Conservation (phyloP, 2,797 vertebrate species). For the Chelidonichthys spinosus region DNA sequence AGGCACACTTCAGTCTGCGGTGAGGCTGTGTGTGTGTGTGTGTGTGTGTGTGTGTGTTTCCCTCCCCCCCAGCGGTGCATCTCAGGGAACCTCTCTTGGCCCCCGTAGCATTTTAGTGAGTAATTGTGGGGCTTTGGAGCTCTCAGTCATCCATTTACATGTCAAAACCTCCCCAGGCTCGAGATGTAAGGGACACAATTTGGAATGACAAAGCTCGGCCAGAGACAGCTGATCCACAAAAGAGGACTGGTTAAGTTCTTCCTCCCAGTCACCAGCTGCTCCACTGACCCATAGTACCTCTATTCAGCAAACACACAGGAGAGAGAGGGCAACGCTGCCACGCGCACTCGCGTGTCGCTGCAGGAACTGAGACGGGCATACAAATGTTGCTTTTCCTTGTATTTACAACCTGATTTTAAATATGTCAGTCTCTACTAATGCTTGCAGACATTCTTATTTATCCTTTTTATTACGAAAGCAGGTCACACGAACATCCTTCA, state of each 20-base stretch:
- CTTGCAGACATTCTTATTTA: background rate
- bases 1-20: constrained; percentile 79
- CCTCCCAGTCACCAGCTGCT: constrained; percentile 86
- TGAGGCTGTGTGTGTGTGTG: constrained; percentile 18
- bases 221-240: constrained; percentile 87
- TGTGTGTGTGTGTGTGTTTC: constrained; percentile 44
- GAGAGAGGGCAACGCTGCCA: constrained; percentile 64
- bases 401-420: constrained; percentile 17
- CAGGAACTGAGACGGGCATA: constrained; percentile 22
- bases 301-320: constrained; percentile 68
- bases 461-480: constrained; percentile 42
- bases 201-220: constrained; percentile 84
- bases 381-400: constrained; percentile 1
- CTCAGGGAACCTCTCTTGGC: constrained; percentile 68
- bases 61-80: constrained; percentile 54
- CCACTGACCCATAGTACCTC: constrained; percentile 81
- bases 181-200: constrained; percentile 79
- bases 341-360: constrained; percentile 44
- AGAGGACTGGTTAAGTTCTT: constrained; percentile 87
- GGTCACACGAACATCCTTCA: constrained; percentile 53
- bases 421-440: background rate
- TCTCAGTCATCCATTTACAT: constrained; percentile 77
- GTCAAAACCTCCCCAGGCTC: constrained; percentile 80
- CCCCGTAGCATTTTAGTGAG: constrained; percentile 78
- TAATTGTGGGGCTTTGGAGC: constrained; percentile 75